These are phyloP conservation scores for Sinodicranocentrus sp. DNA, from an alignment of 2,888 invertebrate species.

Conservation along the genomic window DNA sequence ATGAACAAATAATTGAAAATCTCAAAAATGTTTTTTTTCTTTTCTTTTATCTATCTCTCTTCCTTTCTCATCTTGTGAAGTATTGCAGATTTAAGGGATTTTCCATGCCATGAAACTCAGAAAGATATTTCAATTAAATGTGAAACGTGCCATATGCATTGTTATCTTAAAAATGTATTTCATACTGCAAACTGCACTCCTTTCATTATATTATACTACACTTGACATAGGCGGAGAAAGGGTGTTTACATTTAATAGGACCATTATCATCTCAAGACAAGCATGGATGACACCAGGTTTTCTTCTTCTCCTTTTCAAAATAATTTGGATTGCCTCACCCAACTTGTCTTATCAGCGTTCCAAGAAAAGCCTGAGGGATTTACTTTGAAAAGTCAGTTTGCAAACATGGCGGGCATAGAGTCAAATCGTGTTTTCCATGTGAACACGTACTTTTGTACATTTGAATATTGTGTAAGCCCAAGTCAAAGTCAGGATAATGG, in stretches of 20 bases:
- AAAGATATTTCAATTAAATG: too few relatives aligned
- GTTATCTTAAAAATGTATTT: too few relatives aligned
- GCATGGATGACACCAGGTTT: background rate
- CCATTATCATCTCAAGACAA: background rate
- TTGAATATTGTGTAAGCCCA: too few relatives aligned
- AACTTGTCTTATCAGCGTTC: conserved; percentile 34
- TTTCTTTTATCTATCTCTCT: background rate
- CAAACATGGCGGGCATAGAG: too few relatives aligned
- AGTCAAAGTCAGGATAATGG: too few relatives aligned
- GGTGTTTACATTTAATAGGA: background rate
- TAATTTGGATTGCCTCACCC: conserved; percentile 29
- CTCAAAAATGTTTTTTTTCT: background rate
- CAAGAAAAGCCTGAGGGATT: conserved; percentile 27
- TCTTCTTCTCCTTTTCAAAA: background rate
- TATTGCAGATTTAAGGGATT: background rate
- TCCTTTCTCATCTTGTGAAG: background rate
- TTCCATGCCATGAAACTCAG: background rate
- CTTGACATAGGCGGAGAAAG: too few relatives aligned
- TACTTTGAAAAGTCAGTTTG: background rate
- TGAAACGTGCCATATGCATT: too few relatives aligned
- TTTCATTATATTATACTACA: too few relatives aligned
- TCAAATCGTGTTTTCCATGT: too few relatives aligned
- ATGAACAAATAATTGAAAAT: conserved; percentile 22
- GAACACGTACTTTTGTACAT: too few relatives aligned
- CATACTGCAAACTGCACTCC: too few relatives aligned